Conservation (phyloP, 2,797 vertebrate genomes). For the Microtus agrestis region DNA sequence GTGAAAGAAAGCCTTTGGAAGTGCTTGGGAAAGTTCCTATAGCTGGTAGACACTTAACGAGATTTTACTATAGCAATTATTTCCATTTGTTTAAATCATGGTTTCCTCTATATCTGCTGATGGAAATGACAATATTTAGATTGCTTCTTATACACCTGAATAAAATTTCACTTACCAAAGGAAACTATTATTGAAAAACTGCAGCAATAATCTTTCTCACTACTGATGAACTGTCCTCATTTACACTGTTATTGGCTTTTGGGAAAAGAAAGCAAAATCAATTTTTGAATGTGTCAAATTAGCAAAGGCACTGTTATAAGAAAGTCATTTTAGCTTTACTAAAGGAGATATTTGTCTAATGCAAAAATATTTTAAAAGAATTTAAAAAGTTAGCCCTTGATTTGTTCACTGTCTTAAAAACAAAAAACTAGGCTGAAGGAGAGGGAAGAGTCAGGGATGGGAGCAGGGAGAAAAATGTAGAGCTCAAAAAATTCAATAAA, state of each 20-base stretch:
- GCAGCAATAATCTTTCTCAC: slow-evolving; percentile 51
- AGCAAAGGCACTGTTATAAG: slow-evolving; percentile 29
- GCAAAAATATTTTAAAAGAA: slow-evolving; percentile 1
- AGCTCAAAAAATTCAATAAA: no score
- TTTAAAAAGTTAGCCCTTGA: neutral
- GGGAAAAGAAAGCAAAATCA: slow-evolving; percentile 60
- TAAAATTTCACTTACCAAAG: slow-evolving; percentile 55
- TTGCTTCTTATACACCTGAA: slow-evolving; percentile 50
- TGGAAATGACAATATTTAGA: slow-evolving; percentile 68
- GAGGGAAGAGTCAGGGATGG: no score
- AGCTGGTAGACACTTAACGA: slow-evolving; percentile 41
- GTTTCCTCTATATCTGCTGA: slow-evolving; percentile 32
- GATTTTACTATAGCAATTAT: neutral
- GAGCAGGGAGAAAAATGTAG: no score
- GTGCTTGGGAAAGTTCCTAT: slow-evolving; percentile 38
- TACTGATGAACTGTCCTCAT: slow-evolving; percentile 55
- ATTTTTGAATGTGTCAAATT: slow-evolving; percentile 37
- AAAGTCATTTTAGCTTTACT: slow-evolving; percentile 8
- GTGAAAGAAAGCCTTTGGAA: slow-evolving; percentile 27
- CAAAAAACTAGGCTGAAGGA: neutral
- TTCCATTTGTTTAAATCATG: slow-evolving; percentile 58
- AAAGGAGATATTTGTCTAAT: neutral
- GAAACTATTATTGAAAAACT: slow-evolving; percentile 50
- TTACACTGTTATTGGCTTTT: slow-evolving; percentile 26
- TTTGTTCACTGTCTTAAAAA: neutral